Percentiles rank a stretch among this genome's conserved stretches.
Conservation (phyloP, 2,797 vertebrate species). For the Lacerta bilineata region DNA sequence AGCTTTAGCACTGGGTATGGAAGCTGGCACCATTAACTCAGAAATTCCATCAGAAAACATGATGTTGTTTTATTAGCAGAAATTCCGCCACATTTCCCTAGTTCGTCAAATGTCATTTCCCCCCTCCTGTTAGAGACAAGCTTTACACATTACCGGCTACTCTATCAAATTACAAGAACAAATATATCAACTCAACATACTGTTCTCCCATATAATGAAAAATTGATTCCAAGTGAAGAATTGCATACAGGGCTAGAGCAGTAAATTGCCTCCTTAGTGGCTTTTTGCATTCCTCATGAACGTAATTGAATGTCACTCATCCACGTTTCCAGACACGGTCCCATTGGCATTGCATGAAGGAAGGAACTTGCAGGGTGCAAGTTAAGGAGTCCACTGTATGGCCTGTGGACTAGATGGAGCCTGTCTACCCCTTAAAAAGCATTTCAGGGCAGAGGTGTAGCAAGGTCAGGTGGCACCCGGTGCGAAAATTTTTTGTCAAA, state of each 20-base stretch:
- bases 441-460: slow-evolving; percentile 40
- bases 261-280: slow-evolving; percentile 81
- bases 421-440: not conserved
- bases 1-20: slow-evolving; percentile 29
- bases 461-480: too few relatives aligned
- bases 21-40: slow-evolving; percentile 52
- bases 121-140: slow-evolving; percentile 60
- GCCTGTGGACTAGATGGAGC: slow-evolving; percentile 57
- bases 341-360: slow-evolving; percentile 80
- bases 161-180: slow-evolving; percentile 74
- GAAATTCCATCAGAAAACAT: slow-evolving; percentile 52
- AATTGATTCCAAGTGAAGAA: slow-evolving; percentile 77
- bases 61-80: slow-evolving; percentile 47
- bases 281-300: slow-evolving; percentile 79
- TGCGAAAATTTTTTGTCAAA: too few relatives aligned
- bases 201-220: slow-evolving; percentile 76
- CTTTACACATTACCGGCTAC: slow-evolving; percentile 65
- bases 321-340: slow-evolving; percentile 80
- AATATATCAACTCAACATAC: slow-evolving; percentile 68
- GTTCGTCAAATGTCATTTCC: slow-evolving; percentile 67
- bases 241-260: slow-evolving; percentile 72
- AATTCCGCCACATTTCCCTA: slow-evolving; percentile 46
- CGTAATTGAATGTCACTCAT: slow-evolving; percentile 83
- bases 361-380: slow-evolving; percentile 50
- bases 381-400: slow-evolving; percentile 76